A percentile compares a stretch with the other conserved stretches of the same genome.
Evolutionary conservation across 2,888 invertebrate species (phyloP).

Genomic region (Physocephala rufipes): DNA sequence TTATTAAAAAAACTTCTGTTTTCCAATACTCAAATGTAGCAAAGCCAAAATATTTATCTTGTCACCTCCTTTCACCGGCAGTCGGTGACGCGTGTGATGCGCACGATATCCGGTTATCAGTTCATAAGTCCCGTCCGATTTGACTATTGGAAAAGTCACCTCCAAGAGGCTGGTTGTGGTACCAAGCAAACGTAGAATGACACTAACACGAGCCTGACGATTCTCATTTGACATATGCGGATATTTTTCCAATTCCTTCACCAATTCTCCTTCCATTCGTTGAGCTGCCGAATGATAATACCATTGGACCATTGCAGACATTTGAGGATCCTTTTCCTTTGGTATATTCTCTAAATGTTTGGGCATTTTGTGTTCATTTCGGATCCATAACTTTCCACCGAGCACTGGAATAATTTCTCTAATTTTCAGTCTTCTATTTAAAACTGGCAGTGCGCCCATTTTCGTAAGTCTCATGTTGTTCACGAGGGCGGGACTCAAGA

Average conservation of each 20-base stretch:
- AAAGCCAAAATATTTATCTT: neutral
- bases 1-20: neutral
- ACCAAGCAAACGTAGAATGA: slow-evolving; percentile 57
- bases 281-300: slow-evolving; percentile 59
- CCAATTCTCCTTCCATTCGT: slow-evolving; percentile 53
- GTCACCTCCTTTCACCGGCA: slow-evolving; percentile 63
- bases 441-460: too few relatives aligned
- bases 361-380: slow-evolving; percentile 56
- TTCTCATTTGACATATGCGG: slow-evolving; percentile 50
- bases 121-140: slow-evolving; percentile 55
- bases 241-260: slow-evolving; percentile 56
- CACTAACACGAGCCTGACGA: slow-evolving; percentile 53
- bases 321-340: slow-evolving; percentile 52
- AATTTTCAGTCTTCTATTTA: too few relatives aligned
- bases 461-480: too few relatives aligned
- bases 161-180: slow-evolving; percentile 53
- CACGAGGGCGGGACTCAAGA: too few relatives aligned
- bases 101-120: slow-evolving; percentile 61
- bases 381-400: slow-evolving; percentile 1
- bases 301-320: slow-evolving; percentile 59
- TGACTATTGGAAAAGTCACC: slow-evolving; percentile 58
- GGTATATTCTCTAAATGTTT: slow-evolving; percentile 52
- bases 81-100: slow-evolving; percentile 58
- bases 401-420: neutral
- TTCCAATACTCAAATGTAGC: neutral